Conservation (phyloP, 2,113 vertebrate species). For the Xenotilapia flavipinnis region DNA sequence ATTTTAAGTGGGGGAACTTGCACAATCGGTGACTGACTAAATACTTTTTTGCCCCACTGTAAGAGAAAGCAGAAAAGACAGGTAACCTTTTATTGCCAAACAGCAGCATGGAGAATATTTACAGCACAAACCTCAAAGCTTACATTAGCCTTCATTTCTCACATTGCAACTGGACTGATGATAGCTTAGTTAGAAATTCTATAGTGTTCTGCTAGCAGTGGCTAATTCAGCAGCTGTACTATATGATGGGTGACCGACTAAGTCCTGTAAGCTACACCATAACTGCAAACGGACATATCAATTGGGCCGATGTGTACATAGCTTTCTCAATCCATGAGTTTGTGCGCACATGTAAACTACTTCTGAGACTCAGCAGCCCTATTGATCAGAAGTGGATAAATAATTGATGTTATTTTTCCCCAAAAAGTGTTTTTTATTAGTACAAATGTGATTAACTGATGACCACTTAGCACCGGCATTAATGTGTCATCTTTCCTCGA, state of each 20-base stretch:
- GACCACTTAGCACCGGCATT: background rate
- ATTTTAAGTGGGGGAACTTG: too few relatives aligned
- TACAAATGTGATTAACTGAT: background rate
- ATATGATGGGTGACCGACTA: background rate
- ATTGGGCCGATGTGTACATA: background rate
- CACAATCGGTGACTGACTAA: too few relatives aligned
- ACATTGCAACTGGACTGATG: background rate
- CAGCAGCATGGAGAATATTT: background rate
- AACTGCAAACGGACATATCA: background rate
- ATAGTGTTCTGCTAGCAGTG: background rate
- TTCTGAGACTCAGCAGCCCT: background rate
- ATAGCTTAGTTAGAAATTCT: background rate
- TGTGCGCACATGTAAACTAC: background rate
- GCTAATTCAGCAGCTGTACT: background rate
- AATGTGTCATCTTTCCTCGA: background rate
- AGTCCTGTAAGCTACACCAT: background rate
- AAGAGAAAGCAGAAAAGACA: background rate
- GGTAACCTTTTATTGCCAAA: background rate
- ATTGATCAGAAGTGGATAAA: background rate
- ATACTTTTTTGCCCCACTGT: background rate
- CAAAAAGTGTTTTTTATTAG: background rate
- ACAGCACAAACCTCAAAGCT: background rate
- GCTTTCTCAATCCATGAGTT: background rate
- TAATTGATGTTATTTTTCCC: background rate
- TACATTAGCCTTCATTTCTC: background rate